A percentile compares a stretch with the other conserved stretches of the same genome.
phyloP scores from a whole-genome alignment of 23 tunicate species.

The Styela clava region DNA sequence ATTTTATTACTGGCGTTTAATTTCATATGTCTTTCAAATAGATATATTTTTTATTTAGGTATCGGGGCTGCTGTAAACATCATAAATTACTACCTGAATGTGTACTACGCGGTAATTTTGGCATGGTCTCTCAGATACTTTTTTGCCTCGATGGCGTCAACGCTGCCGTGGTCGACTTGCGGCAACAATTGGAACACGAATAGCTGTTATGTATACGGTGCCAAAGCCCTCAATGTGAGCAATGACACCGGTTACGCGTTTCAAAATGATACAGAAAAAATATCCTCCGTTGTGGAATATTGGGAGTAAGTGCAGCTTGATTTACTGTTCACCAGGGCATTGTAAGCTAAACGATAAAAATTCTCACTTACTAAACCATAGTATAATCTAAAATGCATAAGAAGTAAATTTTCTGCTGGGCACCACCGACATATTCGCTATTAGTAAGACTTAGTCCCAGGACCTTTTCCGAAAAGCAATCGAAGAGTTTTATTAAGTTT shows the following conservation, averaged over 20 bases:
- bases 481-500: no score
- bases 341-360: neutral
- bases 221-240: neutral
- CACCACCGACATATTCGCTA: no score
- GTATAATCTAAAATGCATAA: neutral
- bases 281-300: conserved; percentile 76
- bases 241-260: neutral
- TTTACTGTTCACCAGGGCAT: neutral
- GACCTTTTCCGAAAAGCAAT: no score
- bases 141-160: conserved; percentile 75
- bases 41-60: no score
- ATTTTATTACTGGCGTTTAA: no score
- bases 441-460: no score
- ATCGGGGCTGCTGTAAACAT: conserved; percentile 84
- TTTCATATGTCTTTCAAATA: no score
- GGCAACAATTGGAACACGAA: conserved; percentile 72
- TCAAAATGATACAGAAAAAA: conserved; percentile 3
- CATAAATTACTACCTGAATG: conserved; percentile 80
- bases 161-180: conserved; percentile 82
- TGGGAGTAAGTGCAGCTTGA: conserved; percentile 71
- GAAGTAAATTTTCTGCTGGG: neutral
- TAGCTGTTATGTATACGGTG: conserved; percentile 66
- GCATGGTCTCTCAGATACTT: conserved; percentile 90
- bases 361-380: neutral
- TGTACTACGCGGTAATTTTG: conserved; percentile 81